Evolutionary conservation across 2,797 vertebrate genomes (phyloP).

Genomic region (Hemitrygon akajei): DNA sequence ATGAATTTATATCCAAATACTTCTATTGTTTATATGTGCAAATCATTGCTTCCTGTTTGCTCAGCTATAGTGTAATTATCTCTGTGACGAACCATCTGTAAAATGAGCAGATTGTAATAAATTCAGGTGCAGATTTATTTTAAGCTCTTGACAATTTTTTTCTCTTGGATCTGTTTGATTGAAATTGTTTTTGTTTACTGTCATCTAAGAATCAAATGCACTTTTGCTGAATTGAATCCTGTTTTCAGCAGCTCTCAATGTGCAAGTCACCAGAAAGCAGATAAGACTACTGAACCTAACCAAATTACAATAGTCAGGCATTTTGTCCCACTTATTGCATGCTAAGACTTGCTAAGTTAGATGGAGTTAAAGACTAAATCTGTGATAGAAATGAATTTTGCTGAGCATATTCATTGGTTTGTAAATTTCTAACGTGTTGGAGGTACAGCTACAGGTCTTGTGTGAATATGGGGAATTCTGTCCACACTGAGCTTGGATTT

Average conservation of each 20-base stretch:
- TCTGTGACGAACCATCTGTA: not conserved
- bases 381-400: too few relatives aligned
- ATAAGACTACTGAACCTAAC: not conserved
- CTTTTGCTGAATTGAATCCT: not conserved
- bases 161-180: not conserved
- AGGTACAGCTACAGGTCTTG: not conserved
- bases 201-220: not conserved
- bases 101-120: not conserved
- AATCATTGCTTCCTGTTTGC: constrained; percentile 51
- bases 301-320: too few relatives aligned
- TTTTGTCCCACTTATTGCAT: not conserved
- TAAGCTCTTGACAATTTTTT: not conserved
- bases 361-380: not conserved
- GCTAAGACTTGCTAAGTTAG: not conserved
- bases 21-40: constrained; percentile 27
- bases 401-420: not conserved
- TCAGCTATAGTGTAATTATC: constrained; percentile 49
- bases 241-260: too few relatives aligned
- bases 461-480: too few relatives aligned
- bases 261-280: not conserved
- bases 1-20: not conserved
- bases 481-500: not conserved
- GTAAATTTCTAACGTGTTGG: not conserved
- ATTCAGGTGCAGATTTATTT: not conserved
- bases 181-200: not conserved